Evolutionary conservation across 1,140 invertebrate species (phyloP).

Genomic region (Polypedilum pembai): DNA sequence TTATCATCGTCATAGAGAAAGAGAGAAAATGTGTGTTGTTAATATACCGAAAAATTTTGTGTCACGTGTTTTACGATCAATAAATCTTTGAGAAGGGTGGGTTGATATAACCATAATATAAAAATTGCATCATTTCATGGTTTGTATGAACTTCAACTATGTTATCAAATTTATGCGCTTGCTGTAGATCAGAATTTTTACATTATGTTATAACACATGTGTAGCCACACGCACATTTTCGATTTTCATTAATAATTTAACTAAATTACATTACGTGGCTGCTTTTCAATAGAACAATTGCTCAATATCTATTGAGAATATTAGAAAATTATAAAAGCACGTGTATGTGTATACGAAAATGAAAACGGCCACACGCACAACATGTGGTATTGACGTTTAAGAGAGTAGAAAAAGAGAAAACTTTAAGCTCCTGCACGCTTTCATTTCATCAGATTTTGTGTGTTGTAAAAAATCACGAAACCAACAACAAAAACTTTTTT

Average conservation of each 20-base stretch:
- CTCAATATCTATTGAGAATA: background rate
- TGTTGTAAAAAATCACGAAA: no score
- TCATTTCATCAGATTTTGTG: no score
- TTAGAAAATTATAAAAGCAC: no score
- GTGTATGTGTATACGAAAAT: background rate
- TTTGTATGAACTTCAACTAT: background rate
- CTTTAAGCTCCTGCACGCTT: background rate
- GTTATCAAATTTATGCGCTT: background rate
- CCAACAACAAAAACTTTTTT: no score
- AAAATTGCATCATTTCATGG: background rate
- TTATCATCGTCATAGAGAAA: no score
- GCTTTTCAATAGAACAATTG: background rate
- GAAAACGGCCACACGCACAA: background rate
- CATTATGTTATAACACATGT: background rate
- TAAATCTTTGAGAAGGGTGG: background rate
- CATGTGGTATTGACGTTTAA: background rate
- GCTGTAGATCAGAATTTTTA: background rate
- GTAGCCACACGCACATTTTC: background rate
- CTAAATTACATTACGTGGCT: background rate
- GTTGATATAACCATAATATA: background rate
- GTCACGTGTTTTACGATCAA: constrained; percentile 10
- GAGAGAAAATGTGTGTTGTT: no score
- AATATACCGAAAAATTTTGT: background rate
- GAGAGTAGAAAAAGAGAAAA: background rate
- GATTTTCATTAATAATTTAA: constrained; percentile 14